Evolutionary conservation across 2,888 invertebrate genomes (phyloP), one percentile per base, ranked within the genome.

Genomic region (Dermolepida albohirtum): DNA sequence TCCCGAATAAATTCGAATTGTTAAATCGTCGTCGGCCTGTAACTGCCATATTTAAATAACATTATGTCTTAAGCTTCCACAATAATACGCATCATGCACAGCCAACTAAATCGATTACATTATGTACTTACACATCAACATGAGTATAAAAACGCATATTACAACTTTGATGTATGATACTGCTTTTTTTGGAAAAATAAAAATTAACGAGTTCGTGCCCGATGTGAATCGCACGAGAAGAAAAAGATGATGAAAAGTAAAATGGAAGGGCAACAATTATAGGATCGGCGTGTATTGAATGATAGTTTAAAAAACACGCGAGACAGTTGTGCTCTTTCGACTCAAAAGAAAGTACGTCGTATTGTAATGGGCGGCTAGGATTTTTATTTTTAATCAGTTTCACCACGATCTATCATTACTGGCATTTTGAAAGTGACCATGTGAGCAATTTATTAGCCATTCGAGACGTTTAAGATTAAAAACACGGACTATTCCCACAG

Each of bases 171-270:
- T 54, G 12, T 39, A 39, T 52, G 52, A 34, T 52, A 34, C 12
- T 14, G 11, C 39, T 11, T 54, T 51, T 12, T 39, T 14, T 34
- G 10, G 39, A 54, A 39, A 54, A 54, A 39, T 34, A 39, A 34
- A 54, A 54, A 54, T 54, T 54, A 54, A 54, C 16, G 52, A 54
- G 52, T 12, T 54, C 52, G 52, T 54, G 52, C 39, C 16, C 52
- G 16, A 54, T 54, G 52, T 54, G 39, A 54, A 34, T 54, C 39
- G 52, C 39, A 54, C 39, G n/a, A 2, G 52, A 2, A 39, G 52
- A 39, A 54, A 16, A 40, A 12, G 52, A 54, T 10, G 34, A 40
- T 12, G 29, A 16, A 39, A 54, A 54, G 7, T 11, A 54, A 14
- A 27, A 17, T 16, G 34, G 34, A 39, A 39, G 16, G 39, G 39